A percentile compares a stretch with the other conserved stretches of the same genome.
phyloP scores from a whole-genome alignment of 2,797 vertebrate species.

The Rallus crepitans region DNA sequence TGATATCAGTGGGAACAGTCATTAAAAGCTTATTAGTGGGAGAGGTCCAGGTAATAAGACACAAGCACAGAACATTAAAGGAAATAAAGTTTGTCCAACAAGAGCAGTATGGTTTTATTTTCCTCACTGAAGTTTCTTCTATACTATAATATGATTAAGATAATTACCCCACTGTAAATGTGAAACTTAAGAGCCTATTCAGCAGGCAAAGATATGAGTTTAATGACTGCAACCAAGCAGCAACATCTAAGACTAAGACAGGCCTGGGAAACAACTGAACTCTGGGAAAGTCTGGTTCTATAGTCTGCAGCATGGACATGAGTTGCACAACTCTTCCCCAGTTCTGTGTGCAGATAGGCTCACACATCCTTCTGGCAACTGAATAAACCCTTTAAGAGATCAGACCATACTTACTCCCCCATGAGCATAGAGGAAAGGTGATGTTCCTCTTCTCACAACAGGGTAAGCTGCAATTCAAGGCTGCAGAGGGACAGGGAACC shows the following conservation, averaged over 20 bases:
- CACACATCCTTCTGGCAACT: background rate
- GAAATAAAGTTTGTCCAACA: background rate
- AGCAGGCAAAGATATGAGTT: background rate
- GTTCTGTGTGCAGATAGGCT: background rate
- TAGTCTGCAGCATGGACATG: background rate
- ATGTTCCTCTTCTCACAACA: background rate
- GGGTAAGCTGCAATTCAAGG: background rate
- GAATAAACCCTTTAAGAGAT: background rate
- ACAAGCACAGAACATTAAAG: conserved; percentile 18
- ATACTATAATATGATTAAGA: background rate
- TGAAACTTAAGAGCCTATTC: background rate
- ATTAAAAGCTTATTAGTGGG: conserved; percentile 70
- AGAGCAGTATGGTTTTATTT: background rate
- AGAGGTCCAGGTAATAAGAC: conserved; percentile 24
- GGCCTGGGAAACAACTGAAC: background rate
- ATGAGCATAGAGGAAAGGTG: background rate
- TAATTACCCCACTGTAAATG: background rate
- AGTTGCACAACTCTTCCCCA: background rate
- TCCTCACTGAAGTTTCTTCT: background rate
- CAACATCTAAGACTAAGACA: background rate
- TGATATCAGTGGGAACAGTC: conserved; percentile 19
- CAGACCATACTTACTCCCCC: background rate
- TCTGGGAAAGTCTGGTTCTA: background rate
- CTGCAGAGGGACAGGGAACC: background rate
- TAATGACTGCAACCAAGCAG: background rate